A percentile compares a stretch with the other conserved stretches of the same genome.
These are phyloP conservation scores for Perodicticus potto DNA, from an alignment of 2,797 vertebrate genomes.

Conservation along the genomic window DNA sequence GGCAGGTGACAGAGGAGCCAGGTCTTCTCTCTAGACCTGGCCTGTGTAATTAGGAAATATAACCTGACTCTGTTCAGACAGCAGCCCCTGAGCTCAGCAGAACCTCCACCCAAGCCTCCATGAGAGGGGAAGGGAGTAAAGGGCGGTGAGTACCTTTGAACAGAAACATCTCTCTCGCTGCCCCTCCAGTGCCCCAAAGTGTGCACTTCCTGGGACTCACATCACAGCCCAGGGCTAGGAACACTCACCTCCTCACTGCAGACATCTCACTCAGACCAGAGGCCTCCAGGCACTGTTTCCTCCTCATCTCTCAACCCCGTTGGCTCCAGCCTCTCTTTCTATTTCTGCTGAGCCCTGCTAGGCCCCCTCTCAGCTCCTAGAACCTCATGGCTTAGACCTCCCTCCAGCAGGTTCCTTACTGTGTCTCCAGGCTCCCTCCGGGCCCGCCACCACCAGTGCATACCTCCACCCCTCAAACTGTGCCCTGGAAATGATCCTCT, in stretches of 20 bases:
- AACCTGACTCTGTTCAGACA: background rate
- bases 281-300: background rate
- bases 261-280: background rate
- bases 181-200: background rate
- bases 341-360: background rate
- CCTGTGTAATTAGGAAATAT: background rate
- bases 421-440: background rate
- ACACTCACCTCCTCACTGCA: background rate
- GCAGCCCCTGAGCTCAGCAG: background rate
- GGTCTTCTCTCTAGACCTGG: background rate
- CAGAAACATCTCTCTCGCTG: constrained; percentile 17
- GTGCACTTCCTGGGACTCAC: background rate
- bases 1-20: background rate
- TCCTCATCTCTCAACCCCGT: background rate
- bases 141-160: background rate
- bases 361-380: background rate
- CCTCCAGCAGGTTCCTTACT: background rate
- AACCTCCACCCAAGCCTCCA: background rate
- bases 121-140: background rate
- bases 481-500: background rate
- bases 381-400: background rate
- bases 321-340: background rate
- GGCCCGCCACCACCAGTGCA: background rate
- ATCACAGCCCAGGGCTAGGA: background rate
- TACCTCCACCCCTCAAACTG: background rate